Evolutionary conservation across 2,797 vertebrate genomes (phyloP).

Genomic region (Antrozous pallidus): DNA sequence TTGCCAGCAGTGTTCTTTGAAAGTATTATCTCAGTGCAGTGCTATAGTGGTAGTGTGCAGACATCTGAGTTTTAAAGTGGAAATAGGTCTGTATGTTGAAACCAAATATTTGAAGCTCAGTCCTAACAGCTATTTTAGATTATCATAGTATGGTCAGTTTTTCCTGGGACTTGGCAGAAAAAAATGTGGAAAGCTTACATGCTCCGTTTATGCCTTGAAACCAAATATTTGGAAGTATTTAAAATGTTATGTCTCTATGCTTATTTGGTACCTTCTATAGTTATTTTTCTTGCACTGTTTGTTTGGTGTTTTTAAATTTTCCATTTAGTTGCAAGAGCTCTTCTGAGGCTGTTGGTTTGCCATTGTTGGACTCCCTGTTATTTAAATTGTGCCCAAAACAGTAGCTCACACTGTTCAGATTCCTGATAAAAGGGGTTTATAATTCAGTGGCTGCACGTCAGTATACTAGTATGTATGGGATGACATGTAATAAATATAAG

Average conservation of each 20-base stretch:
- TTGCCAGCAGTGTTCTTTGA: conserved; percentile 40
- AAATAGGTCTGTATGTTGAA: conserved; percentile 68
- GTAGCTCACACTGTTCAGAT: conserved; percentile 9
- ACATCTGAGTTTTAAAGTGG: conserved; percentile 58
- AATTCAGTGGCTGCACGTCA: neutral
- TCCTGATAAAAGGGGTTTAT: conserved; percentile 21
- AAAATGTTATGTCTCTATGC: conserved; percentile 57
- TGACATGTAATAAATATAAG: neutral
- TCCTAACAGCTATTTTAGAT: conserved; percentile 66
- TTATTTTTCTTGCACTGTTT: conserved; percentile 67
- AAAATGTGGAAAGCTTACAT: conserved; percentile 64
- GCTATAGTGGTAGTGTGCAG: conserved; percentile 26
- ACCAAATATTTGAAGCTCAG: conserved; percentile 64
- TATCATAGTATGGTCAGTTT: conserved; percentile 52
- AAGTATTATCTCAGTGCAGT: conserved; percentile 12
- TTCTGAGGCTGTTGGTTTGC: conserved; percentile 53
- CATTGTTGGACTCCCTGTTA: conserved; percentile 27
- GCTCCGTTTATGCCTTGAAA: conserved; percentile 69
- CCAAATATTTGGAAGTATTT: conserved; percentile 71
- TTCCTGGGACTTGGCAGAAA: conserved; percentile 65
- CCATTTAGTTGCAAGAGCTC: conserved; percentile 35
- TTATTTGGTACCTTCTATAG: conserved; percentile 62
- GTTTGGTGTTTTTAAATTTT: conserved; percentile 64
- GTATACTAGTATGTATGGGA: neutral
- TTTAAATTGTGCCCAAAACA: conserved; percentile 45